These are phyloP conservation scores for Saccostrea echinata DNA, from an alignment of 1,140 invertebrate genomes.

Conservation along the genomic window DNA sequence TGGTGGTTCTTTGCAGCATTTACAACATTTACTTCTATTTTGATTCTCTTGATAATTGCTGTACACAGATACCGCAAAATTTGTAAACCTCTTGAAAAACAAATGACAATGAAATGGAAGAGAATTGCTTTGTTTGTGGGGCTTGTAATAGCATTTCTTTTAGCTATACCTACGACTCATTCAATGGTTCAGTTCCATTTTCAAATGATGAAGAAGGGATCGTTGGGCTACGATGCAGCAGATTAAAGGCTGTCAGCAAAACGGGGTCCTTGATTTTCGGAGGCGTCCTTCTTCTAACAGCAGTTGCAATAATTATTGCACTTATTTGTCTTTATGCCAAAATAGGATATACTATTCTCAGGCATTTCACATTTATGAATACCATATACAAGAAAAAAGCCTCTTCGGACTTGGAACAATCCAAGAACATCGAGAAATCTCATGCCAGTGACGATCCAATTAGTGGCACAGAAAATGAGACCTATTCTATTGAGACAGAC, in stretches of 20 bases:
- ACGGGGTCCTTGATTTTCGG: slow-evolving; percentile 15
- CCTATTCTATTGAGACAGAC: background rate
- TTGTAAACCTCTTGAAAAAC: slow-evolving; percentile 19
- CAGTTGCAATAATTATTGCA: background rate
- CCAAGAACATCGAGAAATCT: background rate
- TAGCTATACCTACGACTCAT: slow-evolving; percentile 22
- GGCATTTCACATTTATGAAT: slow-evolving; percentile 29
- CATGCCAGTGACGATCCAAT: background rate
- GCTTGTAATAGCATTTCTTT: background rate
- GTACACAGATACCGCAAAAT: slow-evolving; percentile 43
- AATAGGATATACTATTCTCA: slow-evolving; percentile 45
- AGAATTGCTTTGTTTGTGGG: background rate
- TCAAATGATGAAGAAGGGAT: slow-evolving; percentile 20
- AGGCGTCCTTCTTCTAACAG: background rate
- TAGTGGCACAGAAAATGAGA: background rate
- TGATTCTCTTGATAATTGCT: slow-evolving; percentile 42
- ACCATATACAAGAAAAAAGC: background rate
- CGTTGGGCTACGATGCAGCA: slow-evolving; percentile 43
- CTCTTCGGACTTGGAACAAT: background rate
- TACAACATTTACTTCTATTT: slow-evolving; percentile 36
- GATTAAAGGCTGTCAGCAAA: slow-evolving; percentile 39
- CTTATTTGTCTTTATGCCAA: slow-evolving; percentile 35
- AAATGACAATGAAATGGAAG: slow-evolving; percentile 41
- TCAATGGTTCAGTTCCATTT: slow-evolving; percentile 52
- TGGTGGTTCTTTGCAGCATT: slow-evolving; percentile 31